Base-by-base conservation (phyloP, 2,888 invertebrate genomes). In the Aspidiotus destructor region DNA sequence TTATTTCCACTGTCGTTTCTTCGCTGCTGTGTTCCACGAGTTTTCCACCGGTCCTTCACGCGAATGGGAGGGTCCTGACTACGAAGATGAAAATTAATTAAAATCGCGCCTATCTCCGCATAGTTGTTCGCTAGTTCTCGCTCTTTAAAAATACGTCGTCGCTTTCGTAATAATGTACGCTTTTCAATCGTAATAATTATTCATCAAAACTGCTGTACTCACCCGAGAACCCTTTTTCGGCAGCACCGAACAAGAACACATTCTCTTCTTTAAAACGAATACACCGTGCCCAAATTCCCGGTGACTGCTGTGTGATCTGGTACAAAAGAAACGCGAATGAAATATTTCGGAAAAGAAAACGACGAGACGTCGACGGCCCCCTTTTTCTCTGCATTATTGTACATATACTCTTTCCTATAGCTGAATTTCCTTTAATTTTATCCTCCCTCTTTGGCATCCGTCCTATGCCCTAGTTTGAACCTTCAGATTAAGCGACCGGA, bases 121-220 rank as follows among this genome's bases (percentile, higher is more conserved):
- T 11, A 13, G 48, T n/a, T 11, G 48, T n/a, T 11, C 48, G 28
- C 28, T 28, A 28, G 48, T 48, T 48, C n/a, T 48, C 48, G 48
- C 48, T 11, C 48, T 11, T n/a, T n/a, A 48, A 48, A 48, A 48
- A 11, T 48, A 48, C 48, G 48, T 48, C n/a, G 48, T n/a, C 48
- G 11, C 48, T n/a, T 48, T n/a, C 48, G 11, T n/a, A n/a, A 11
- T n/a, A n/a, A n/a, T 48, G 48, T n/a, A n/a, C 48, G 48, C n/a
- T 48, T 48, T 48, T 48, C 48, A 48, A 48, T 48, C 48, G 48
- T 48, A 48, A 48, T 48, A 48, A 48, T 48, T 48, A 48, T 48
- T 48, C 48, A 48, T 48, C 48, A 48, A 48, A 48, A 48, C 48
- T 48, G 11, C 28, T 28, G 28, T 28, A 28, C 28, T 28, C 28